Percentiles rank a stretch among this genome's conserved stretches.
Conservation (phyloP, 2,797 vertebrate genomes). For the Phoebastria nigripes region DNA sequence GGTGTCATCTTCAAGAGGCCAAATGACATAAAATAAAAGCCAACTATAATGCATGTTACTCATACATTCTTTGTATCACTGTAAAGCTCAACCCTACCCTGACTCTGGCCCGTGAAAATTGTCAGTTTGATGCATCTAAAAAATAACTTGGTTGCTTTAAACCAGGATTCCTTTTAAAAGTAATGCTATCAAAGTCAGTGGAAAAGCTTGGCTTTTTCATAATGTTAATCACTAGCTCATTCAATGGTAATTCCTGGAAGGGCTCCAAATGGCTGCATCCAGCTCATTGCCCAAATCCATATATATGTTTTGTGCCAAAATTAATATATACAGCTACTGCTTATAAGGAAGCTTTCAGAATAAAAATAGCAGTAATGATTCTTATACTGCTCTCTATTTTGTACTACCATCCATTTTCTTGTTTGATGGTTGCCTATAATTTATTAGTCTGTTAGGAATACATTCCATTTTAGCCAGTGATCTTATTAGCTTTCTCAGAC, state of each 20-base stretch:
- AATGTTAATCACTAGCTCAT: background rate
- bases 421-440: background rate
- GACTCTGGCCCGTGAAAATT: background rate
- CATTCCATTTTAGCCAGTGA: slow-evolving; percentile 15
- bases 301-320: slow-evolving; percentile 8
- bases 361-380: background rate
- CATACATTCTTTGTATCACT: background rate
- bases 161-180: slow-evolving; percentile 22
- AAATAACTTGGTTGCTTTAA: background rate
- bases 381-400: background rate
- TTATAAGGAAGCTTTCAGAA: slow-evolving; percentile 30
- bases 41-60: background rate
- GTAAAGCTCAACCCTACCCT: background rate
- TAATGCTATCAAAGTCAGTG: background rate
- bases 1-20: background rate
- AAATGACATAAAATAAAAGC: background rate
- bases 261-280: background rate
- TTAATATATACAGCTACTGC: slow-evolving; percentile 3
- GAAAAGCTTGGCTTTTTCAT: slow-evolving; percentile 1
- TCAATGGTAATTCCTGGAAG: slow-evolving; percentile 4
- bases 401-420: background rate
- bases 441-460: background rate
- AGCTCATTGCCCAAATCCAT: background rate
- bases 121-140: background rate
- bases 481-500: background rate